These are phyloP conservation scores for Aphelinus certus DNA, from an alignment of 1,140 invertebrate genomes.

Conservation along the genomic window DNA sequence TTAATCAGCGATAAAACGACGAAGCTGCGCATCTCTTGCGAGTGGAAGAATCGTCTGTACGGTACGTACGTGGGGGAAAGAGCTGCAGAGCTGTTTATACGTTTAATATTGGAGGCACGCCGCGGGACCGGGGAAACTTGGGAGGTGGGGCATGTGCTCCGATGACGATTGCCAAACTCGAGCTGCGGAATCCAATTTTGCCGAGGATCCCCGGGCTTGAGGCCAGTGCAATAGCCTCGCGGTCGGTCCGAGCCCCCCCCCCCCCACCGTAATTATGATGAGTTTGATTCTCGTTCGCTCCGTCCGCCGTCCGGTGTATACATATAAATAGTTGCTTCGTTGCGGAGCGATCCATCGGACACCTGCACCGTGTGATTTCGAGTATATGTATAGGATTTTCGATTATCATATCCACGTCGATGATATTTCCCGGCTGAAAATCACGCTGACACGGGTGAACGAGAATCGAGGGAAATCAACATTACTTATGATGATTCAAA, in stretches of 20 bases:
- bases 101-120: conserved; percentile 29
- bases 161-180: conserved; percentile 35
- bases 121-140: conserved; percentile 1
- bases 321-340: too few relatives aligned
- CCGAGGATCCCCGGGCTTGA: neutral
- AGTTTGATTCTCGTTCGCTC: conserved; percentile 28
- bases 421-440: too few relatives aligned
- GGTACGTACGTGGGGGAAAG: neutral
- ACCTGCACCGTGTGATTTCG: too few relatives aligned
- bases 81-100: neutral
- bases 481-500: too few relatives aligned
- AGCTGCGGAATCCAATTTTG: conserved; percentile 35
- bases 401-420: too few relatives aligned
- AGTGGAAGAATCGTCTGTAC: neutral
- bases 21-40: neutral
- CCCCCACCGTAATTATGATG: conserved; percentile 25
- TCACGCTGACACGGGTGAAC: too few relatives aligned
- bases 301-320: neutral
- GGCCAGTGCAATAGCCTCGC: neutral
- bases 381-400: too few relatives aligned
- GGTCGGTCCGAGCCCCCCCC: neutral
- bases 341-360: too few relatives aligned
- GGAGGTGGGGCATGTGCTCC: neutral
- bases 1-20: too few relatives aligned
- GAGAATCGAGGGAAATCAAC: too few relatives aligned